Conservation (phyloP, 2,888 invertebrate genomes). For the Myopa testacea region DNA sequence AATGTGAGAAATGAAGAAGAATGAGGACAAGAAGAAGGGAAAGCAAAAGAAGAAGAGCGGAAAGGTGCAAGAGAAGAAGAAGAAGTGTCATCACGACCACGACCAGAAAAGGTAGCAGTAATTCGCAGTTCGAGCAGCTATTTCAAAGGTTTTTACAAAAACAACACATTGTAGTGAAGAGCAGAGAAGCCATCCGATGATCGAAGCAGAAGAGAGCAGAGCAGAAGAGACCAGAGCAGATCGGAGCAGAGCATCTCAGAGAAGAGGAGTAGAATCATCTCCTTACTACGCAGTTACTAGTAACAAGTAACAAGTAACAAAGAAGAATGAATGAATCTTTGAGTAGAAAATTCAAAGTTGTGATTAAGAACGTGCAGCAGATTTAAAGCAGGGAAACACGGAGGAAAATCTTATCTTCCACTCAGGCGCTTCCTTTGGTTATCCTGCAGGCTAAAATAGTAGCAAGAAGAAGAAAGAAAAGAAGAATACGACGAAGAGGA, state of each 20-base stretch:
- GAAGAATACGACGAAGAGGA: not conserved
- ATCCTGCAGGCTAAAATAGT: constrained; percentile 21
- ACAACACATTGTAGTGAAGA: not conserved
- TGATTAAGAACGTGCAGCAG: constrained; percentile 38
- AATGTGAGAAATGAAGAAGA: not conserved
- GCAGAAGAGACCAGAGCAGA: not conserved
- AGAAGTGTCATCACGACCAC: too few relatives aligned
- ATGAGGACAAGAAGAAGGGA: not conserved
- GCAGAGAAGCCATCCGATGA: not conserved
- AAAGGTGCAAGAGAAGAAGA: too few relatives aligned
- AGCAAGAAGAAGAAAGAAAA: not conserved
- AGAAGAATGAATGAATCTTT: constrained; percentile 24
- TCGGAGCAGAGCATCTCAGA: too few relatives aligned
- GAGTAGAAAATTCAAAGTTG: constrained; percentile 36
- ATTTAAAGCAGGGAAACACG: not conserved
- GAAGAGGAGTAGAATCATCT: too few relatives aligned
- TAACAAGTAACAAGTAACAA: not conserved
- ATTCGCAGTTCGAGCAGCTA: too few relatives aligned
- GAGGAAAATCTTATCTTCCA: not conserved
- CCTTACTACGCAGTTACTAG: too few relatives aligned
- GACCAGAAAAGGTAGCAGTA: too few relatives aligned
- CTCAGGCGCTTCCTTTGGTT: not conserved
- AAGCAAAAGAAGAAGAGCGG: too few relatives aligned
- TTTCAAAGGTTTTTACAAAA: not conserved
- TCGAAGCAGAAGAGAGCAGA: not conserved